Evolutionary conservation across 2,888 invertebrate species (phyloP), one percentile per base, ranked within the genome.

Genomic region (Ganaspis brasiliensis): DNA sequence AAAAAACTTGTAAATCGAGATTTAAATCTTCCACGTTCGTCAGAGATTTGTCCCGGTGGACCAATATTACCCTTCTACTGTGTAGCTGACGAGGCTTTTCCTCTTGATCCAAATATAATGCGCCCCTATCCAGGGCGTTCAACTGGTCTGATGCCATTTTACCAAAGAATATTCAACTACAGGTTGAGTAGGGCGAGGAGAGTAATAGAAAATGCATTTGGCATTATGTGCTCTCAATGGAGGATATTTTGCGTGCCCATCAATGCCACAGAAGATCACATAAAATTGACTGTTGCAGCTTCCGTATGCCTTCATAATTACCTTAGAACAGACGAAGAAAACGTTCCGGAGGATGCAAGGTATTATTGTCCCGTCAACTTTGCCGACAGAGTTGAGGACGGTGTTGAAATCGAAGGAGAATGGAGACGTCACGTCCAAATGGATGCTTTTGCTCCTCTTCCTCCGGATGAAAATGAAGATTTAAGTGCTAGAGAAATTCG

Each of bases 381-480:
- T 31, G 59, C 31, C 24, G 31, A 59, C n/a, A n/a, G 31, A 31
- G 2, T 16, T 26, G 57, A 5, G 26, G n/a, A 31, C n/a, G 57
- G 26, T 12, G 31, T 57, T 1, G 57, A 57, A 26, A 26, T 57
- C 26, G n/a, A 57, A 57, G 57, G 57, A 14, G 57, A 57, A 6
- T 31, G 57, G 57, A 24, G 31, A 31, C 12, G 26, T 26, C 26
- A 57, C 26, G 1, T 26, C 14, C 19, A 21, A 26, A 31, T 59
- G 59, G 16, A 59, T 8, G 31, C 59, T n/a, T 59, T 59, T 4
- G 12, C 21, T 5, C 16, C 6, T 16, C 5, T 59, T n/a, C 59
- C 59, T 31, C 10, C 26, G 14, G 24, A 14, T 35, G 9, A 6
- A 3, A n/a, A 6, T 9, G 16, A 31, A 31, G 24, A 31, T 31